Conservation (phyloP, 1,140 invertebrate genomes). For the Araneus ventricosus region DNA sequence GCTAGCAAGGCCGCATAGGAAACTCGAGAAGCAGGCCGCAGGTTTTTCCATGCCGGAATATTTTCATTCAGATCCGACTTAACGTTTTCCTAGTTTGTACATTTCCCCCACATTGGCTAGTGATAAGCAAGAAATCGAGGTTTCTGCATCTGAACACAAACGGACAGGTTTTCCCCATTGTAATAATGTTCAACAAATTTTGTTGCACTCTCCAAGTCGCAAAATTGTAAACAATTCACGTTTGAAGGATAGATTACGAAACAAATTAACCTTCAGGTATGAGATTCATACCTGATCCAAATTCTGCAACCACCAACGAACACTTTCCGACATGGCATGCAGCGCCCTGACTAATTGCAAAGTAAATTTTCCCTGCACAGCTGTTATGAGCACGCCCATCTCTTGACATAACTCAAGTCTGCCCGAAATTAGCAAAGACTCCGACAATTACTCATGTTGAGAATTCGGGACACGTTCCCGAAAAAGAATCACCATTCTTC, state of each 20-base stretch:
- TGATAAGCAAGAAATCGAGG: too few species aligned
- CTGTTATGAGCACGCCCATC: neutral
- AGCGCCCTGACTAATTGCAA: conserved; percentile 22
- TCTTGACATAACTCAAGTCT: neutral
- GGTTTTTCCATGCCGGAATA: too few species aligned
- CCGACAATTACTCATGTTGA: conserved; percentile 8
- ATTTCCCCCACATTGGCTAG: too few species aligned
- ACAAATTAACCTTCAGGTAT: neutral
- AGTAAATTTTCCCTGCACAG: conserved; percentile 1
- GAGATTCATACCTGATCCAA: neutral
- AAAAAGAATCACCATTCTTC: neutral
- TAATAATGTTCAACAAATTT: too few species aligned
- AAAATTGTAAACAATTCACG: too few species aligned
- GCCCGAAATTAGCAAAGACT: neutral
- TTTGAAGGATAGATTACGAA: neutral
- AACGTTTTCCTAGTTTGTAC: too few species aligned
- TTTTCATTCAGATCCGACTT: too few species aligned
- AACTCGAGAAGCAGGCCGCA: too few species aligned
- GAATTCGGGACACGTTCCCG: neutral
- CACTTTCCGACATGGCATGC: neutral
- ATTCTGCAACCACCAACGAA: neutral
- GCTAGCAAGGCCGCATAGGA: too few species aligned
- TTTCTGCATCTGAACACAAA: too few species aligned
- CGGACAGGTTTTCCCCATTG: too few species aligned
- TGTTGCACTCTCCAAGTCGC: too few species aligned